phyloP scores from a whole-genome alignment of 2,113 vertebrate genomes.

The Piprites chloris region DNA sequence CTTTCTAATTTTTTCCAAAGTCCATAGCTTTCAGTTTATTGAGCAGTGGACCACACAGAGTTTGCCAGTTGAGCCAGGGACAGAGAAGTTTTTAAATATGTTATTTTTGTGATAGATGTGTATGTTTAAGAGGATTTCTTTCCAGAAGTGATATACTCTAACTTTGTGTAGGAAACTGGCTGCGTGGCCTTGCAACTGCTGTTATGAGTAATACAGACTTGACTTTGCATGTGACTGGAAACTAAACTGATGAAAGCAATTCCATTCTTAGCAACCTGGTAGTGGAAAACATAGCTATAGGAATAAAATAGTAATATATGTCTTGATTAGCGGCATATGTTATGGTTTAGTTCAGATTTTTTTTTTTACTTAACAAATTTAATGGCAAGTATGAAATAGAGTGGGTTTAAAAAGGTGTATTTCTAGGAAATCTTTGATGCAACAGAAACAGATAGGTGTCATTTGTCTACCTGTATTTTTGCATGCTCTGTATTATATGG shows the following conservation, averaged over 20 bases:
- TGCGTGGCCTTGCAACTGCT: neutral
- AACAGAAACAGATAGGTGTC: neutral
- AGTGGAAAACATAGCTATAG: neutral
- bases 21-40: neutral
- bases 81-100: neutral
- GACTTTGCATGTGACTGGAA: neutral
- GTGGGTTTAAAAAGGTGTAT: neutral
- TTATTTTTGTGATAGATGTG: neutral
- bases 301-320: rapidly evolving
- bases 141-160: neutral
- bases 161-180: neutral
- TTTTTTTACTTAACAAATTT: neutral
- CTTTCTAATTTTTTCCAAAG: neutral
- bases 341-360: neutral
- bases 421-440: neutral
- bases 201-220: neutral
- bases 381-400: neutral
- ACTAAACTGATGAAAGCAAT: neutral
- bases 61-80: neutral
- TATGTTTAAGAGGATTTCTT: neutral
- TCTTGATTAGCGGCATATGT: neutral
- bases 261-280: neutral
- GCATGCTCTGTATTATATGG: neutral
- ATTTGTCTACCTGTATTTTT: neutral
- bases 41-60: neutral